Base-by-base conservation (phyloP, 2,888 invertebrate genomes). In the Megamerina dolium region DNA sequence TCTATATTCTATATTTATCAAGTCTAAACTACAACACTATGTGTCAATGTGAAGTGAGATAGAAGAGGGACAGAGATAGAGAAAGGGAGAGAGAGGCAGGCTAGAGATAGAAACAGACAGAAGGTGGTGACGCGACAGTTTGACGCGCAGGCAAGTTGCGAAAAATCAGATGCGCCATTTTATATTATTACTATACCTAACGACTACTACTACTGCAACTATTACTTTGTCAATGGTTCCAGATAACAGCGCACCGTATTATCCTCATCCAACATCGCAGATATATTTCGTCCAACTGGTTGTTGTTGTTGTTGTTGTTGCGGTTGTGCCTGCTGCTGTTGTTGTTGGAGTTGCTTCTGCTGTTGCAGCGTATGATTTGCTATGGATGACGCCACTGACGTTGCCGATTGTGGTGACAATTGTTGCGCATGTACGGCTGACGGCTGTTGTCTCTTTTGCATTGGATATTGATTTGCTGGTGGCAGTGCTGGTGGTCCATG, bases 211-310 rank as follows among this genome's bases (percentile, higher is more conserved):
- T 31, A 5, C n/a, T 10, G 8, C n/a, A 23, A 23, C 21, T 19
- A 45, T 37, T 57, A 66, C 58, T 68, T 68, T 29, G 64, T 58
- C 54, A 70, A 54, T 21, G 87, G 88, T 67, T 89, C 87, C 59
- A 89, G 71, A 65, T 88, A 88, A 70, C 89, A 89, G 45, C 89
- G 86, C 46, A 90, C 89, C 48, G 88, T 88, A 61, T 83, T 83
- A 60, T 86, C 84, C 34, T 89, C 88, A 64, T 89, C 87, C 41
- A 89, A 74, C 49, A 89, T 89, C 12, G 89, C 89, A 20, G 89
- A 70, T 45, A 70, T 51, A 52, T 70, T 68, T 27, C 69, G 61
- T 13, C 62, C 62, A 41, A 59, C 57, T 41, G 61, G 61, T 42
- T 60, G 66, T 45, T 52, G 52, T 21, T 52, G 60, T 40, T 55